phyloP scores from a whole-genome alignment of 2,888 invertebrate species.

The Achlya flavicornis region DNA sequence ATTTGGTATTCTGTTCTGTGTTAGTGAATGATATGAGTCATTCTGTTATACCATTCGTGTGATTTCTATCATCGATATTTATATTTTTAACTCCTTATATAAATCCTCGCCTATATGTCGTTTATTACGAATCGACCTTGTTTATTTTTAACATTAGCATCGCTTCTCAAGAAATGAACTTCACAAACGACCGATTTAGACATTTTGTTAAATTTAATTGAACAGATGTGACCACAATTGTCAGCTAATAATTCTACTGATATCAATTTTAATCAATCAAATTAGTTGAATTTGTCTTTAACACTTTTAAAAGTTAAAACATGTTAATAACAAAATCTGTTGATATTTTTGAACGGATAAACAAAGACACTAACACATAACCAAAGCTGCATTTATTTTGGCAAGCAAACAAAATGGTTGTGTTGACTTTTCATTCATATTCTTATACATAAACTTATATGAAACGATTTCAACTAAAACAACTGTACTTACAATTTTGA shows the following conservation, averaged over 20 bases:
- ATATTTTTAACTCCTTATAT: neutral
- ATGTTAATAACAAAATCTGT: neutral
- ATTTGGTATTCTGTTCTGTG: no score
- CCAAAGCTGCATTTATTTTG: neutral
- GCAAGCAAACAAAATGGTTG: neutral
- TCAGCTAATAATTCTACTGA: no score
- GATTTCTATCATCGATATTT: neutral
- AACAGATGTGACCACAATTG: no score
- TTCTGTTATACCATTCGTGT: neutral
- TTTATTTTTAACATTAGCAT: neutral
- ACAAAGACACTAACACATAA: neutral
- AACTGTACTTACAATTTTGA: conserved; percentile 8
- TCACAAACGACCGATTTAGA: no score
- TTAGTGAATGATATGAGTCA: no score
- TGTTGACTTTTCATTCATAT: no score
- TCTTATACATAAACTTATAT: neutral
- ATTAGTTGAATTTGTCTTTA: no score
- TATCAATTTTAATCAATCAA: no score
- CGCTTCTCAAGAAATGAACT: neutral
- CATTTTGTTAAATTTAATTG: no score
- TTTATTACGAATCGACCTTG: neutral
- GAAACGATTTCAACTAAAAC: neutral
- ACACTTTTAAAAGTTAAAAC: no score
- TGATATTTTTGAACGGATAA: neutral
- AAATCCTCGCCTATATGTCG: neutral